phyloP scores from a whole-genome alignment of 2,113 vertebrate genomes.

The Bos taurus region ARS-UCD2.0 NC_037328.1:105483001-105483500 shows the following conservation, averaged over 20 bases:
- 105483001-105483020: not conserved
- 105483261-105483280: not conserved
- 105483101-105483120: not conserved
- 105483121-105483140: not conserved
- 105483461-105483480: not conserved
- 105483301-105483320: not conserved
- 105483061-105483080: not conserved
- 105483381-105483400: not conserved
- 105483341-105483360: not conserved
- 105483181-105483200: not conserved
- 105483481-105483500: not conserved
- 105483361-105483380: not conserved
- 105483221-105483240: too few species aligned
- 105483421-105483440: not conserved
- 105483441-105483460: not conserved
- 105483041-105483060: not conserved
- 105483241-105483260: not conserved
- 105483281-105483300: not conserved
- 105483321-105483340: not conserved
- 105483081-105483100: not conserved
- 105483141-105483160: not conserved
- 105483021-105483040: not conserved
- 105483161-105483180: not conserved
- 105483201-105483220: not conserved
- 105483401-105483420: not conserved